phyloP scores from a whole-genome alignment of 2,113 vertebrate genomes.

The Thinocorus orbignyianus region DNA sequence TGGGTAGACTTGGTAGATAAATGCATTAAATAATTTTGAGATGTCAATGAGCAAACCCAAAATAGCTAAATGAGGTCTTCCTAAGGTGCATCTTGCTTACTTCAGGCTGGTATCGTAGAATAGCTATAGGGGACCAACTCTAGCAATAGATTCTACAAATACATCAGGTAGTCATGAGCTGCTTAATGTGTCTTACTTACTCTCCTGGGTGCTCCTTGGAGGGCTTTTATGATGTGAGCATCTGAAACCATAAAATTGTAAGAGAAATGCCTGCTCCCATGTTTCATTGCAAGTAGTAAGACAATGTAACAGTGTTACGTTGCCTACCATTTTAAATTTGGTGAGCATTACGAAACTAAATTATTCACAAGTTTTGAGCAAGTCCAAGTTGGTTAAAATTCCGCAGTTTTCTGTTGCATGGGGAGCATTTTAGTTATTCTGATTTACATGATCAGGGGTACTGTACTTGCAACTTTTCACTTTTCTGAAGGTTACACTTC shows the following conservation, averaged over 20 bases:
- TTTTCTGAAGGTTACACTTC: background rate
- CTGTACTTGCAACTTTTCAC: background rate
- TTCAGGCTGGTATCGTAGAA: background rate
- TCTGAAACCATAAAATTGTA: slow-evolving; percentile 7
- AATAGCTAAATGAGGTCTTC: background rate
- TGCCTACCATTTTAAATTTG: background rate
- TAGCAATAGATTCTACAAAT: slow-evolving; percentile 26
- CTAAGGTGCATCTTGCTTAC: background rate
- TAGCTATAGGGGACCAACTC: background rate
- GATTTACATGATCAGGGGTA: background rate
- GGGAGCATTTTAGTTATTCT: background rate
- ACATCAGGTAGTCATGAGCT: background rate
- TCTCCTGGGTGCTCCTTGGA: background rate
- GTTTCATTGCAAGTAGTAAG: background rate
- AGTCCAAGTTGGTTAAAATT: background rate
- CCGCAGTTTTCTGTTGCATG: background rate
- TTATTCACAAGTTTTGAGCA: background rate
- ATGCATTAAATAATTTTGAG: background rate
- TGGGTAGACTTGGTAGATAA: background rate
- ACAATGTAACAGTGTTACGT: background rate
- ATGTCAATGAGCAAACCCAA: background rate
- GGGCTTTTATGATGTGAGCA: background rate
- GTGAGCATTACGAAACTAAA: background rate
- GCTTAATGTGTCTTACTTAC: background rate
- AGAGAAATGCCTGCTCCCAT: background rate